Conservation (phyloP, 2,888 invertebrate species). For the Dicranocentrus wangi region DNA sequence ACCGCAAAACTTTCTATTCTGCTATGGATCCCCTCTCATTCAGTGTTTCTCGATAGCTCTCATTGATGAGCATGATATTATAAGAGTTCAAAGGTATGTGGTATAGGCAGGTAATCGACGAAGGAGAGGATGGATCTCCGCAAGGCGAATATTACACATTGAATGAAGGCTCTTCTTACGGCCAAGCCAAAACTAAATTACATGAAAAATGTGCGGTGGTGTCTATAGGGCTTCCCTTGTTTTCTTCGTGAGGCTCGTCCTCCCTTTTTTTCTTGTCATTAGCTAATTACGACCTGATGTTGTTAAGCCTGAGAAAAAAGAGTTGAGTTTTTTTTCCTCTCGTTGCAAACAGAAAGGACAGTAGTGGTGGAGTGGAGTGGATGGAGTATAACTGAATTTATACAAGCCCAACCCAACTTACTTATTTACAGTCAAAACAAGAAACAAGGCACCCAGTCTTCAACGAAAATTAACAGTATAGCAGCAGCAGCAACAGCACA, state of each 20-base stretch:
- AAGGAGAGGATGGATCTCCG: too few species aligned
- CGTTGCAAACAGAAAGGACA: not conserved
- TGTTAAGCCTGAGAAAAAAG: not conserved
- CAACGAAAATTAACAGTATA: not conserved
- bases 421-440: slow-evolving; percentile 12
- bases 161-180: too few species aligned
- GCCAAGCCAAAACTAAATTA: slow-evolving; percentile 6
- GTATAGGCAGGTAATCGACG: not conserved
- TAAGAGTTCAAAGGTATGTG: slow-evolving; percentile 5
- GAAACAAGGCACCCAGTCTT: too few species aligned
- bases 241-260: not conserved
- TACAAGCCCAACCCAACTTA: slow-evolving; percentile 26
- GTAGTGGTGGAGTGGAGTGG: not conserved
- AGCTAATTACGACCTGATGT: slow-evolving; percentile 3
- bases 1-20: slow-evolving; percentile 5
- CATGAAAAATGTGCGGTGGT: not conserved
- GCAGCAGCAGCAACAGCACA: slow-evolving; percentile 11
- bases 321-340: too few species aligned
- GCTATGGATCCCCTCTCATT: not conserved
- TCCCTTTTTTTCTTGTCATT: slow-evolving; percentile 2
- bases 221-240: slow-evolving; percentile 13
- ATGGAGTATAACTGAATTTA: slow-evolving; percentile 20
- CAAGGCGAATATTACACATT: too few species aligned
- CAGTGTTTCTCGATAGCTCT: not conserved
- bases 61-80: not conserved